Evolutionary conservation across 2,797 vertebrate genomes (phyloP).

Genomic region (Acestrorhynchus altus): DNA sequence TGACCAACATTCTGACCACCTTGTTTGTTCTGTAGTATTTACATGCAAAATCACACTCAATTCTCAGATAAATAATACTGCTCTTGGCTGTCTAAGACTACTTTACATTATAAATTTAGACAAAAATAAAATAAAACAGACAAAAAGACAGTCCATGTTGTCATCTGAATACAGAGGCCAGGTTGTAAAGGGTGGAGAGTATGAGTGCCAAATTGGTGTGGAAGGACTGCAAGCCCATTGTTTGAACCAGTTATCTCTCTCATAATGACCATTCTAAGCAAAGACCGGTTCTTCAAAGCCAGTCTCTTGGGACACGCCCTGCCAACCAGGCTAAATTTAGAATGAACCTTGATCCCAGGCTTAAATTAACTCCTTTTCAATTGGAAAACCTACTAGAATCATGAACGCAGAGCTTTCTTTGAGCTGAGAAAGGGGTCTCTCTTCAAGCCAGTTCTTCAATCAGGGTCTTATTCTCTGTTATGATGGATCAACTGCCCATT

Average conservation of each 20-base stretch:
- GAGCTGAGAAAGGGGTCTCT: background rate
- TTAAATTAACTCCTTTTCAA: conserved; percentile 38
- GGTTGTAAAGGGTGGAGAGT: too few relatives aligned
- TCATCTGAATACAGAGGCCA: too few relatives aligned
- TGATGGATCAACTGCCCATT: background rate
- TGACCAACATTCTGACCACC: too few relatives aligned
- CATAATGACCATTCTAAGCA: conserved; percentile 21
- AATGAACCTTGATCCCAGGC: conserved; percentile 44
- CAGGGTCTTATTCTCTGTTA: background rate
- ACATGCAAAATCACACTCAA: too few relatives aligned
- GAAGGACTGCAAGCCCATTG: background rate
- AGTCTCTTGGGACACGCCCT: conserved; percentile 33
- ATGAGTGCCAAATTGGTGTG: too few relatives aligned
- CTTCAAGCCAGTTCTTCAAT: background rate
- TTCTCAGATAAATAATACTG: too few relatives aligned
- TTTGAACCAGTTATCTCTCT: conserved; percentile 36
- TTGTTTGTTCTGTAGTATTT: too few relatives aligned
- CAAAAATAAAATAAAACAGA: too few relatives aligned
- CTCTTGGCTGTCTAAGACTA: too few relatives aligned
- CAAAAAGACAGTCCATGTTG: too few relatives aligned
- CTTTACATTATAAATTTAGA: too few relatives aligned
- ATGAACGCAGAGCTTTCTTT: background rate
- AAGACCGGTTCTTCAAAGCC: conserved; percentile 1
- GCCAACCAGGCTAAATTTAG: conserved; percentile 47
- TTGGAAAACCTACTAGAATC: conserved; percentile 19